Base-by-base conservation (phyloP, 2,113 vertebrate species). In the Aplodontia rufa region DNA sequence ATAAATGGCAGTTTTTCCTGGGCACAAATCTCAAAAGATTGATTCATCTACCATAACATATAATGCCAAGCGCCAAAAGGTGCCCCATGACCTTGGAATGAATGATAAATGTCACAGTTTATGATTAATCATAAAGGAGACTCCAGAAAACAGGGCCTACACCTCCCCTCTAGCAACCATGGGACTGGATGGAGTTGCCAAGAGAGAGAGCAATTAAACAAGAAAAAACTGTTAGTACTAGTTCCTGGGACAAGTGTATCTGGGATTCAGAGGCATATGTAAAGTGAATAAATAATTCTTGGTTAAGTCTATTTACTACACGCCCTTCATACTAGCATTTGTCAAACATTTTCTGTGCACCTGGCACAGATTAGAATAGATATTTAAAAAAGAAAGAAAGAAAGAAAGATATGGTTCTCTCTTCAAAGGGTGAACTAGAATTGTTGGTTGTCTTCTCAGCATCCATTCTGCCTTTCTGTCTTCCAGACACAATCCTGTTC, bases 1-100 rank as follows among this genome's bases (percentile, higher is more conserved):
- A 75, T 78, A 90, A 92, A 55, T 49, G 76, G 14, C 60, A 84
- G 13, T 69, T 88, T 97, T 93, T 92, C 80, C 80, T 84, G 32
- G 28, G 49, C n/a, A 80, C 72, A 86, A 66, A 95, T 87, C 81
- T 91, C 91, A 87, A 92, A 95, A 85, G n/a, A 84, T 17, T 78
- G 66, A 90, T 49, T 95, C n/a, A 84, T 91, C 76, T 60, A 53
- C 47, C 62, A 87, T 20, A 14, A 60, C 11, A 68, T 75, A 53
- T n/a, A 58, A 89, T 75, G 68, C n/a, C 93, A 92, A 32, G 17
- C 37, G 32, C 30, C 62, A 79, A 93, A 90, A 95, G 24, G 45
- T 84, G 66, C 28, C 75, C 92, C 40, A 13, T 49, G 58, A 92
- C 66, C 83, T 84, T 32, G 30, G n/a, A 85, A 94, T 91, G 45